phyloP scores from a whole-genome alignment of 2,888 invertebrate species.

The Alitta virens region DNA sequence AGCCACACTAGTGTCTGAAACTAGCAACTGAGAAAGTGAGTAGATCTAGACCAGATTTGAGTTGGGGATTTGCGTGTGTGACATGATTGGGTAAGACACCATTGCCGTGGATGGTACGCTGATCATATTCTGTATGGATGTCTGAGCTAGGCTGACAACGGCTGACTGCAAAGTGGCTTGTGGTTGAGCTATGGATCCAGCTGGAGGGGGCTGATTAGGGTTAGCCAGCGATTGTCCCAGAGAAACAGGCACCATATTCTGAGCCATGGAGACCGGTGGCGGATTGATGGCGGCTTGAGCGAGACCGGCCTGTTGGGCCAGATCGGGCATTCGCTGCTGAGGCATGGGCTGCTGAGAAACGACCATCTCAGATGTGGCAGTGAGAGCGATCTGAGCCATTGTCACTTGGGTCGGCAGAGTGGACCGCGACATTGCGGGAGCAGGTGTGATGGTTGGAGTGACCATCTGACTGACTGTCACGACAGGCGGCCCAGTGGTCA shows the following conservation, averaged over 20 bases:
- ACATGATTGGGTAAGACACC: conserved; percentile 33
- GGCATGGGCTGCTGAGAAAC: conserved; percentile 24
- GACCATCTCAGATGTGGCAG: conserved; percentile 25
- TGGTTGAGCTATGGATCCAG: conserved; percentile 10
- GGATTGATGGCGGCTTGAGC: conserved; percentile 16
- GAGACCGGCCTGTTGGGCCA: conserved; percentile 7
- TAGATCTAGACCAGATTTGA: conserved; percentile 19
- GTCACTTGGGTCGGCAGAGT: conserved; percentile 23
- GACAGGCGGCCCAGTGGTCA: conserved; percentile 36
- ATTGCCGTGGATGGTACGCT: conserved; percentile 15
- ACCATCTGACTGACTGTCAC: conserved; percentile 52
- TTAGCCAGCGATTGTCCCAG: conserved; percentile 2
- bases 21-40: background rate
- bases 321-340: background rate
- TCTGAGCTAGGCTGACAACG: conserved; percentile 8
- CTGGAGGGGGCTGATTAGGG: conserved; percentile 10
- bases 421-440: conserved; percentile 63
- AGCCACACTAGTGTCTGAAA: background rate
- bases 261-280: conserved; percentile 1
- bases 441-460: conserved; percentile 55
- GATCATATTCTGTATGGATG: conserved; percentile 4
- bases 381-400: conserved; percentile 18
- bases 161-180: conserved; percentile 9
- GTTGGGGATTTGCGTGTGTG: conserved; percentile 26
- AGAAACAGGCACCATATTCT: conserved; percentile 13